Evolutionary conservation across 2,888 invertebrate species (phyloP).

Genomic region (Nudaria mundana): DNA sequence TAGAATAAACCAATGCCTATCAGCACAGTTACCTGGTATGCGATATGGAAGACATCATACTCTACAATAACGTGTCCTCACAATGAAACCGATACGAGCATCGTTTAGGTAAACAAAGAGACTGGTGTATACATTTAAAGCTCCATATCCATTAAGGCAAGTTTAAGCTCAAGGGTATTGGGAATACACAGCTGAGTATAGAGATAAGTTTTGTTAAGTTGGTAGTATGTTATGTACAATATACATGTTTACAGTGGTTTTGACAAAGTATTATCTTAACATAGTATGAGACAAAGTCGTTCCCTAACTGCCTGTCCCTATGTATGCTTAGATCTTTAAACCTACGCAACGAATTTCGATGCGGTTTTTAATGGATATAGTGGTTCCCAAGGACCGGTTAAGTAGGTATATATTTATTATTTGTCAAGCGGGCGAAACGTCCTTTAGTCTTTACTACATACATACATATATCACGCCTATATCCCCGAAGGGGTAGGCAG

Average conservation of each 20-base stretch:
- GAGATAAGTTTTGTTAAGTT: background rate
- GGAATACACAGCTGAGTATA: background rate
- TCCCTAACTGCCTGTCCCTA: background rate
- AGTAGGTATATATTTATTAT: too few species aligned
- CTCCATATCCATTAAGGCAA: background rate
- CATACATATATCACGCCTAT: too few species aligned
- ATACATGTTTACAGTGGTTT: too few species aligned
- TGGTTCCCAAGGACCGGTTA: too few species aligned
- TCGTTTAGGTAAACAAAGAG: conserved; percentile 11
- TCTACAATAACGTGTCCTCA: conserved; percentile 4
- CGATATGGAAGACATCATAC: conserved; percentile 3
- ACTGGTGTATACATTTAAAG: conserved; percentile 4
- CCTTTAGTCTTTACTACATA: too few species aligned
- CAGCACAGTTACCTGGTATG: background rate
- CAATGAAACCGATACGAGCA: conserved; percentile 9
- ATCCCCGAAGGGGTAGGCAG: too few species aligned
- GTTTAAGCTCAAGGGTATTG: background rate
- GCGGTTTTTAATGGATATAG: too few species aligned
- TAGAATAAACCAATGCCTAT: background rate
- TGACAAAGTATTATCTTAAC: background rate
- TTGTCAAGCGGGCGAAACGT: too few species aligned
- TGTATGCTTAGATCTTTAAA: too few species aligned
- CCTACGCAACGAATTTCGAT: too few species aligned
- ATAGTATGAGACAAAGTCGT: background rate
- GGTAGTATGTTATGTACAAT: too few species aligned